These are phyloP conservation scores for Holothuria glaberrima DNA, from an alignment of 35 echinoderm and acorn worm genomes.

Conservation along the genomic window DNA sequence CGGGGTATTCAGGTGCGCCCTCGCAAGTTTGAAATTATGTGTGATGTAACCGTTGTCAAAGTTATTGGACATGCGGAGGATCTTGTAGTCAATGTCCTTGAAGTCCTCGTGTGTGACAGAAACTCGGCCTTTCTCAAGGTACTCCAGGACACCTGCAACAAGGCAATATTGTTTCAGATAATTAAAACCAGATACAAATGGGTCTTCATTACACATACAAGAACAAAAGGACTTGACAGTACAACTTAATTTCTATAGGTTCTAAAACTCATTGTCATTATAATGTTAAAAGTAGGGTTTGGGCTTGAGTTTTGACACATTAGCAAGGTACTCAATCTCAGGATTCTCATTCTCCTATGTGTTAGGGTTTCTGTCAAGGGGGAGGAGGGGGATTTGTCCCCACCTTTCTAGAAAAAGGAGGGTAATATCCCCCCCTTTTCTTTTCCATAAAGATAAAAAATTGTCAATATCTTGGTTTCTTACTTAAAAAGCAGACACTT, in stretches of 20 bases:
- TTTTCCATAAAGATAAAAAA: too few relatives aligned
- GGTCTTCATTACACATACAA: neutral
- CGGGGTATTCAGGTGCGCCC: constrained; percentile 81
- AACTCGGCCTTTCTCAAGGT: constrained; percentile 80
- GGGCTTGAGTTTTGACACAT: neutral
- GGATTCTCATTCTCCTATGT: too few relatives aligned
- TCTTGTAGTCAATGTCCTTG: constrained; percentile 97
- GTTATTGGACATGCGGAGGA: constrained; percentile 74
- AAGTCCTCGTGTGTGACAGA: constrained; percentile 89
- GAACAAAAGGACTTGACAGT: too few relatives aligned
- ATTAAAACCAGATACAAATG: neutral
- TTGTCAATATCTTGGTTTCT: too few relatives aligned
- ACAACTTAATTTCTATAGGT: too few relatives aligned
- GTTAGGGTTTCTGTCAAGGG: too few relatives aligned
- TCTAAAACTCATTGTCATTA: too few relatives aligned
- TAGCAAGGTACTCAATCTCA: neutral
- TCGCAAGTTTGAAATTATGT: constrained; percentile 78
- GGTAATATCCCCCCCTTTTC: too few relatives aligned
- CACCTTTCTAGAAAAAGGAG: too few relatives aligned
- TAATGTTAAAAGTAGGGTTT: too few relatives aligned
- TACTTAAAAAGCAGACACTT: too few relatives aligned
- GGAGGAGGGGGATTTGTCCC: too few relatives aligned
- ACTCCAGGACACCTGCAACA: constrained; percentile 88
- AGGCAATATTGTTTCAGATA: neutral
- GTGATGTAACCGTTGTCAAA: constrained; percentile 86